A percentile compares a stretch with the other conserved stretches of the same genome.
phyloP scores from a whole-genome alignment of 2,888 invertebrate species.

The Trissolcus brochymenae region DNA sequence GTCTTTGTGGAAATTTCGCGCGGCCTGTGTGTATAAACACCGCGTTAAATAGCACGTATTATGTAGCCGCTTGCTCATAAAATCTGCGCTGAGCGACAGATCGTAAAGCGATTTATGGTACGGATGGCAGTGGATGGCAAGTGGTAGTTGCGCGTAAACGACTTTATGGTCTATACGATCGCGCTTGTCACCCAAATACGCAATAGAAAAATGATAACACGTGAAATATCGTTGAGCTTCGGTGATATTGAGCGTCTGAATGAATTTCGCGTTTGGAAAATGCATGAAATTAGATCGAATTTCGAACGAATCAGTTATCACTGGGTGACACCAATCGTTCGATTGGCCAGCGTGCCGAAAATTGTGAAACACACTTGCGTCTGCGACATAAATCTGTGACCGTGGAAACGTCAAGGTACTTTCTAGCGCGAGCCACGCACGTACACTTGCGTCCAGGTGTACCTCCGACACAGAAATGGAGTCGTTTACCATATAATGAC shows the following conservation, averaged over 20 bases:
- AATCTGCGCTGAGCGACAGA: conserved; percentile 75
- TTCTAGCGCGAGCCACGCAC: conserved; percentile 18
- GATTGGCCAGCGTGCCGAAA: not conserved
- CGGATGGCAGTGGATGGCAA: conserved; percentile 72
- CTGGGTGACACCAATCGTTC: not conserved
- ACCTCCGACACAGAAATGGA: conserved; percentile 54
- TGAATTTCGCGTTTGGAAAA: too few relatives aligned
- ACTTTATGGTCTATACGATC: conserved; percentile 71
- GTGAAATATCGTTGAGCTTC: too few relatives aligned
- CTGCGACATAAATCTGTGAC: conserved; percentile 3
- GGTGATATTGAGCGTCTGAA: too few relatives aligned
- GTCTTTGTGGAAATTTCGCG: conserved; percentile 29
- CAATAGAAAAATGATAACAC: conserved; percentile 70
- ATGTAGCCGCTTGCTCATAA: conserved; percentile 70
- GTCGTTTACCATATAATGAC: conserved; percentile 57
- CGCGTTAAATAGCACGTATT: conserved; percentile 47
- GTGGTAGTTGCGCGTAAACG: conserved; percentile 73
- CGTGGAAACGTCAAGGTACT: conserved; percentile 12
- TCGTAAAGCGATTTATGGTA: conserved; percentile 75
- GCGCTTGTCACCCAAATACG: conserved; percentile 71
- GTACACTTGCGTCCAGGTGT: conserved; percentile 24
- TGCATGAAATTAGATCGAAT: too few relatives aligned
- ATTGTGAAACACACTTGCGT: conserved; percentile 33
- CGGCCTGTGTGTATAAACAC: conserved; percentile 30
- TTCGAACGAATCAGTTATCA: too few relatives aligned